Percentiles rank a stretch among this genome's conserved stretches.
Conservation (phyloP, 2,113 vertebrate species). For the Syngnathus scovelli region DNA sequence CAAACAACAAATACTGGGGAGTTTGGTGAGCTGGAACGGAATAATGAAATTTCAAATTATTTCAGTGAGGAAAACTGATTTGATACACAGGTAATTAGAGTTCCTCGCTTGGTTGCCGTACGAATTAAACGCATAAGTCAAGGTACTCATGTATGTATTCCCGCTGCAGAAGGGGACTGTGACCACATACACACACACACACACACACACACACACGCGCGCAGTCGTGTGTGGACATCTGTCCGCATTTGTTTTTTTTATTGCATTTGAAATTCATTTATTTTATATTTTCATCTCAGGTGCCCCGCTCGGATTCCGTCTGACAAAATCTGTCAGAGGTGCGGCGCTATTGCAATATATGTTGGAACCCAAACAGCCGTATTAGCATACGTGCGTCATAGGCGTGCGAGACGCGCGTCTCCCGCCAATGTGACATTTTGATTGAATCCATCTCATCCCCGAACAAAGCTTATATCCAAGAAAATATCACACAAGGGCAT, state of each 20-base stretch:
- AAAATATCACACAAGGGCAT: neutral
- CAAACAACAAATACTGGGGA: too few species aligned
- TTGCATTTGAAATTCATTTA: slow-evolving; percentile 5
- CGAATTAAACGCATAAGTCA: neutral
- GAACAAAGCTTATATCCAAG: neutral
- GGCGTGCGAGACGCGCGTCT: neutral
- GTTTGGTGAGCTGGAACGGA: too few species aligned
- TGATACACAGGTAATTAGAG: too few species aligned
- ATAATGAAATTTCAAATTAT: too few species aligned
- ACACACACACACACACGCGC: neutral
- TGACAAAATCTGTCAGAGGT: neutral
- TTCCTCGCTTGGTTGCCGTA: too few species aligned
- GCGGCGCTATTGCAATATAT: neutral
- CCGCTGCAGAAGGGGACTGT: neutral
- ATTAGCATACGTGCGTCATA: neutral
- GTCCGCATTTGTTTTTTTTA: slow-evolving; percentile 8
- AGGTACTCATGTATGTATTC: neutral
- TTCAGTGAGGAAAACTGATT: too few species aligned
- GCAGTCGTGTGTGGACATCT: neutral
- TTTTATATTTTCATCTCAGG: neutral
- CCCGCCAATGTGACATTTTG: neutral
- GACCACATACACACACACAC: neutral
- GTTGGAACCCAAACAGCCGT: neutral
- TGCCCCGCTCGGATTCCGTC: neutral
- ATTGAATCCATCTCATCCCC: neutral